A percentile compares a stretch with the other conserved stretches of the same genome.
phyloP scores from a whole-genome alignment of 2,113 vertebrate species.

The Sylvia atricapilla region DNA sequence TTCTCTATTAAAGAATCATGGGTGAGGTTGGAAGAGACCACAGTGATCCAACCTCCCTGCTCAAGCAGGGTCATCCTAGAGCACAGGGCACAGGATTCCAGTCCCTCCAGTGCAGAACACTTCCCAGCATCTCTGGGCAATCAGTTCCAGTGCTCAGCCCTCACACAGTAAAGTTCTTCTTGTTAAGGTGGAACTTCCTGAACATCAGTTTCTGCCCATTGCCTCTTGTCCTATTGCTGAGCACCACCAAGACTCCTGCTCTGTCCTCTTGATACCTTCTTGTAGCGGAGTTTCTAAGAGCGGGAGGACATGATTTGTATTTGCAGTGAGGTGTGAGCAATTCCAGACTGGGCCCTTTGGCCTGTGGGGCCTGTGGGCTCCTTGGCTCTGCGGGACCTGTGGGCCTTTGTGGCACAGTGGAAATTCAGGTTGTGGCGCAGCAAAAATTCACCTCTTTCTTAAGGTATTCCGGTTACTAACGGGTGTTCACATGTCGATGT shows the following conservation, averaged over 20 bases:
- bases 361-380: no score
- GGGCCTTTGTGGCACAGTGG: no score
- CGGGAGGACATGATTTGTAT: no score
- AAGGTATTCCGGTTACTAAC: no score
- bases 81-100: background rate
- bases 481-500: no score
- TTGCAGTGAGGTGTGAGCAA: no score
- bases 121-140: rapidly evolving
- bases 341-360: no score
- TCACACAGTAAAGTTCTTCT: background rate
- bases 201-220: background rate
- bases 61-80: background rate
- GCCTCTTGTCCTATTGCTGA: background rate
- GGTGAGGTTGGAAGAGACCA: background rate
- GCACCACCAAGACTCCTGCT: background rate
- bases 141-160: background rate
- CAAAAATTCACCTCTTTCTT: no score
- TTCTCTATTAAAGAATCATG: background rate
- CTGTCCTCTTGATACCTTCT: background rate
- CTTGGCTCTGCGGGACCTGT: no score
- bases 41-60: background rate
- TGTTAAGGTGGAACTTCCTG: background rate
- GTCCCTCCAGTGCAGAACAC: background rate
- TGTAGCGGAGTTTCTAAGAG: no score
- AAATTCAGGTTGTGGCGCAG: no score